Evolutionary conservation across 2,113 vertebrate species (phyloP).

Genomic region (Pseudopodoces humilis): DNA sequence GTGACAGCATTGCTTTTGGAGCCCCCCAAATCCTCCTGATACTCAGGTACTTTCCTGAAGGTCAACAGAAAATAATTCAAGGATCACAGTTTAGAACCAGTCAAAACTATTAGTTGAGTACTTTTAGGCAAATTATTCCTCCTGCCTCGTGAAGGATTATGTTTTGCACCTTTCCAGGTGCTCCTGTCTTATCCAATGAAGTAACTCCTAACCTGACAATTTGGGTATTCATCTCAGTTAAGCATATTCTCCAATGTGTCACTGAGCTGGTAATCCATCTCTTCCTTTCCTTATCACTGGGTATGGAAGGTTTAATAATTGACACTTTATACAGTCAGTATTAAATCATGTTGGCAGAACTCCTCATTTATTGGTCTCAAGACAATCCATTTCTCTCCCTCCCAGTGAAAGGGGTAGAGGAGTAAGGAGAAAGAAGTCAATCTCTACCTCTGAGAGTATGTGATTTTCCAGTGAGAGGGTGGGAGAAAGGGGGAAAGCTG

Average conservation of each 20-base stretch:
- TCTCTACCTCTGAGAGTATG: background rate
- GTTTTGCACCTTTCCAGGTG: background rate
- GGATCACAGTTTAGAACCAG: background rate
- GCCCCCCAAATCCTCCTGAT: background rate
- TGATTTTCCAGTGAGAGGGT: background rate
- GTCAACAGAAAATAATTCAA: background rate
- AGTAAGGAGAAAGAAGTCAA: background rate
- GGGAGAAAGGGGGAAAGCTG: background rate
- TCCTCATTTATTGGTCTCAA: conserved; percentile 40
- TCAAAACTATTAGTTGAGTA: background rate
- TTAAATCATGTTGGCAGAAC: conserved; percentile 71
- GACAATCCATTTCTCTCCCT: background rate
- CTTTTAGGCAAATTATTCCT: background rate
- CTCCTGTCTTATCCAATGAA: conserved; percentile 24
- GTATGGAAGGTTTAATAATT: conserved; percentile 69
- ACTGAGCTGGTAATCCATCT: conserved; percentile 49
- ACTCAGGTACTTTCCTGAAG: background rate
- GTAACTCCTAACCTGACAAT: conserved; percentile 52
- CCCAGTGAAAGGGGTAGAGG: background rate
- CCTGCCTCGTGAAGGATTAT: background rate
- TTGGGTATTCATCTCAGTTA: conserved; percentile 4
- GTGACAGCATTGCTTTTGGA: background rate
- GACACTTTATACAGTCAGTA: conserved; percentile 52
- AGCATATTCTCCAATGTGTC: conserved; percentile 63
- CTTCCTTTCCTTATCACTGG: conserved; percentile 21